phyloP scores from a whole-genome alignment of 2,888 invertebrate species.

The Dichetophora obliterata region DNA sequence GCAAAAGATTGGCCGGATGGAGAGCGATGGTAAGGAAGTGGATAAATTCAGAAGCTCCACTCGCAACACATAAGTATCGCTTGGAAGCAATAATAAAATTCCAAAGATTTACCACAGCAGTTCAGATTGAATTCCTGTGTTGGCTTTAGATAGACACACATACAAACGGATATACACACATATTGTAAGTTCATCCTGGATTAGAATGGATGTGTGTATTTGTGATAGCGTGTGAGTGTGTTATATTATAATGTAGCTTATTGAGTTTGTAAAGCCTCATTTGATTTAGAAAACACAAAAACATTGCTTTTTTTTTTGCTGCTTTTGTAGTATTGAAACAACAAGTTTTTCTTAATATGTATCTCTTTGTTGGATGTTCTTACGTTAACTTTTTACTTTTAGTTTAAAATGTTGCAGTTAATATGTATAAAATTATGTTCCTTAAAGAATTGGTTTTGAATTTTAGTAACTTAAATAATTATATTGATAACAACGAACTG shows the following conservation, averaged over 20 bases:
- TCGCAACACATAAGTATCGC: not conserved
- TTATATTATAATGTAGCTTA: not conserved
- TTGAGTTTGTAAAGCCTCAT: not conserved
- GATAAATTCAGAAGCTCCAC: not conserved
- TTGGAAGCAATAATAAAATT: conserved; percentile 41
- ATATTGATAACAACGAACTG: too few species aligned
- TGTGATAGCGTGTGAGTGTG: not conserved
- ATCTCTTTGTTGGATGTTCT: too few species aligned
- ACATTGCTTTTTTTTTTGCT: not conserved
- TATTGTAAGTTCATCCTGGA: not conserved
- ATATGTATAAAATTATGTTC: too few species aligned
- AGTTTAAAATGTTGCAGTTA: too few species aligned
- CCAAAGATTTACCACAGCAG: conserved; percentile 36
- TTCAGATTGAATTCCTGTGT: conserved; percentile 27
- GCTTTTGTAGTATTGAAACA: not conserved
- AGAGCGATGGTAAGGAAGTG: not conserved
- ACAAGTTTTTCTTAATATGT: not conserved
- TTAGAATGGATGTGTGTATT: not conserved
- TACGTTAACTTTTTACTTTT: too few species aligned
- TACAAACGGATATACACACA: not conserved
- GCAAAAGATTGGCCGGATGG: too few species aligned
- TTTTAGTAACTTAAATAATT: too few species aligned
- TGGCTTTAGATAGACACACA: not conserved
- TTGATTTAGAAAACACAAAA: not conserved
- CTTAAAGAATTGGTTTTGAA: too few species aligned